These are phyloP conservation scores for Cyprinodon diabolis DNA, from an alignment of 2,797 vertebrate genomes.

Conservation along the genomic window DNA sequence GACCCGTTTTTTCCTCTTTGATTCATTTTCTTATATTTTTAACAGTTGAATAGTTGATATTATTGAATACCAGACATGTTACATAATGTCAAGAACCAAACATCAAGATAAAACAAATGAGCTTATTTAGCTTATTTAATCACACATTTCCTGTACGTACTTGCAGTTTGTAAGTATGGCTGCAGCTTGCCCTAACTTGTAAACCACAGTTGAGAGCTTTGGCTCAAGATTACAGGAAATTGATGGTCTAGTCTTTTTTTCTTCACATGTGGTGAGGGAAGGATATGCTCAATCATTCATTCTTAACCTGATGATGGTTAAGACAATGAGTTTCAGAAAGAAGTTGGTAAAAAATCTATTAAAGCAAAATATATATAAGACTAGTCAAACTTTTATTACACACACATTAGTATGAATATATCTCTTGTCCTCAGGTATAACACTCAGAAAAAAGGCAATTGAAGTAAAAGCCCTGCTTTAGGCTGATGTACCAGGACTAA, in stretches of 20 bases:
- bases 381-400: not conserved
- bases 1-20: not conserved
- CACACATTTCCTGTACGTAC: not conserved
- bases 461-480: not conserved
- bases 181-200: not conserved
- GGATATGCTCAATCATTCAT: not conserved
- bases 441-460: not conserved
- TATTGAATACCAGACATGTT: not conserved
- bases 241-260: not conserved
- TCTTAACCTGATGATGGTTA: not conserved
- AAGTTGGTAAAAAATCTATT: not conserved
- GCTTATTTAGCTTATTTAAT: not conserved
- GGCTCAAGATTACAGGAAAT: constrained; percentile 24
- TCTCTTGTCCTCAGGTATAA: not conserved
- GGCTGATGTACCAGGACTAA: not conserved
- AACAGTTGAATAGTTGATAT: not conserved
- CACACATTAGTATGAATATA: not conserved
- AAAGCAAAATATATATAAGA: not conserved
- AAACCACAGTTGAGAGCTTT: constrained; percentile 10
- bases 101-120: not conserved
- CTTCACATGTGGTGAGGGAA: not conserved
- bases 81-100: not conserved
- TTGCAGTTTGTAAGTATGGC: no score
- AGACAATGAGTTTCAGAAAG: not conserved
- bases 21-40: not conserved